Base-by-base conservation (phyloP, 2,888 invertebrate species). In the Xylota sylvarum region DNA sequence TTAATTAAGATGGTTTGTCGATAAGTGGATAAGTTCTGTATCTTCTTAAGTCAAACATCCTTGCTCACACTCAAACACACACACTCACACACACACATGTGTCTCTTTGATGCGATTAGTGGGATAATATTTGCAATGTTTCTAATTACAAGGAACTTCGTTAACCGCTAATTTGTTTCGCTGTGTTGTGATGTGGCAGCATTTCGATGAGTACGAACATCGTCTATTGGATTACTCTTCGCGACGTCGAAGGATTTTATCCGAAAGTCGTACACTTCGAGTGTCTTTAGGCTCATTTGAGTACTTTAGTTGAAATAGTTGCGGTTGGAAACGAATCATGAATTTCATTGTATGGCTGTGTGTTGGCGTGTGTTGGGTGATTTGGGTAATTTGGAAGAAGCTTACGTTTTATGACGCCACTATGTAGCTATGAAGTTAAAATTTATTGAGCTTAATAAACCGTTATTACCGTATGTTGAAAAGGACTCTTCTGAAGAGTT, bases 1-100 rank as follows among this genome's bases (percentile, higher is more conserved):
- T 78, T 78, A 78, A 70, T 70, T 78, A 70, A 78, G 78, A 58
- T 62, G 70, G 23, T 62, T 50, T 70, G 32, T 52, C 70, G 67
- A 48, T 77, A 69, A 77, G 77, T 60, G 69, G 50, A 60, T 69
- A 60, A 60, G 64, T 69, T 77, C 30, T 32, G 48, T 50, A 69
- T 64, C 58, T 69, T 37, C 17, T 19, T 17, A 14, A 27, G n/a
- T 23, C 27, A 37, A 12, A 55, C 55, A 43, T 50, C 30, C 43
- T 56, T 12, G 2, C 19, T 7, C 3, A 7, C 19, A 32, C 55
- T 2, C 7, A 9, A 4, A 4, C 27, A 0, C 10, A 9, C 7
- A 27, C 2, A 14, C 23, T 2, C 2, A 23, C 1, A 23, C 17
- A 4, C 14, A 12, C 3, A 7, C 19, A 32, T 52, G n/a, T 17